Base-by-base conservation (phyloP, 2,888 invertebrate genomes). In the Dione vanillae region DNA sequence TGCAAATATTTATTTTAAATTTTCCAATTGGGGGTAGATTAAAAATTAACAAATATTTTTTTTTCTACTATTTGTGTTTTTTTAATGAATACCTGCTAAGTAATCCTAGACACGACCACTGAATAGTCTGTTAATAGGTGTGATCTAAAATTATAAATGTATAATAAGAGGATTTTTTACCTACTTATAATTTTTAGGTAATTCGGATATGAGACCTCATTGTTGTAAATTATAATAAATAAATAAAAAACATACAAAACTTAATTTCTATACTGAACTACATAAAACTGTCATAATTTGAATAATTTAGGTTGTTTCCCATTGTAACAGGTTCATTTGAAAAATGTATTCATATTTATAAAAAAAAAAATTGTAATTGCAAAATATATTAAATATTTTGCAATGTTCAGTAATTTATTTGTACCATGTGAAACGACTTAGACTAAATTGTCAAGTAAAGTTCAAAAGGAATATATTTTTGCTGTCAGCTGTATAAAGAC, bases 181-280 rank as follows among this genome's bases (percentile, higher is more conserved):
- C 89, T 90, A 87, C 84, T 84, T 83, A 74, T 78, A 74, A 84
- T 87, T 87, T 85, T 84, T 90, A 88, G 86, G 85, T 88, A 85
- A 81, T 81, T 83, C 45, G 61, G 83, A 83, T 83, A 85, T 83
- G 80, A 83, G 81, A 85, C 84, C 83, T 85, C 81, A 84, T 85
- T 89, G 87, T 81, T 81, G 79, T 78, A 78, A 76, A 69, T 78
- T 80, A 72, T 69, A 58, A 43, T 9, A 52, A 68, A 69, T 35
- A 62, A 64, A 67, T 52, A 20, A 45, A 0, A 58, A 64, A 51
- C 49, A 37, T 37, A 56, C 16, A 56, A 56, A 56, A 37, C n/a
- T 56, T 10, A n/a, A 37, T 16, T 37, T 56, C 56, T 56, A 16
- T 37, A 37, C 14, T n/a, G 16, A 56, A 37, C 37, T 40, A 56